Conservation (phyloP, 2,888 invertebrate genomes). For the Cataglyphis cursor region DNA sequence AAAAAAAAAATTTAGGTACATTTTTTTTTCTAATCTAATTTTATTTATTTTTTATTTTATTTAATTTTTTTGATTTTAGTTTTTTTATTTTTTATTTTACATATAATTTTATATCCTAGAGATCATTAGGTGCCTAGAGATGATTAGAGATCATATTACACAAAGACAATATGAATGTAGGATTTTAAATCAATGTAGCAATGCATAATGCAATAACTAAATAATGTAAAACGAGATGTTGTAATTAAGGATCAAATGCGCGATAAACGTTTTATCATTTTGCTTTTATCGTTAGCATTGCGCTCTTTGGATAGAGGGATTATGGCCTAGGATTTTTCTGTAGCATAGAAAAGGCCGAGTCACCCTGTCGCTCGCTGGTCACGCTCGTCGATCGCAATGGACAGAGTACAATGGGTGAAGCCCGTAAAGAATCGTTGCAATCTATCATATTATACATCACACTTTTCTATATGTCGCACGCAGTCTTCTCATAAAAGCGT, state of each 20-base stretch:
- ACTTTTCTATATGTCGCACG: conserved; percentile 62
- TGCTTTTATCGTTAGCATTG: background rate
- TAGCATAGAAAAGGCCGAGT: conserved; percentile 60
- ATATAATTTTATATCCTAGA: background rate
- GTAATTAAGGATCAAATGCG: conserved; percentile 12
- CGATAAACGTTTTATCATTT: conserved; percentile 7
- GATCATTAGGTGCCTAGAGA: background rate
- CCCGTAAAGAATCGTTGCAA: conserved; percentile 71
- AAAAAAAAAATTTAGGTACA: background rate
- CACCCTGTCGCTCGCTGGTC: conserved; percentile 66
- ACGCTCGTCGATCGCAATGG: conserved; percentile 73
- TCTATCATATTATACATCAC: conserved; percentile 68
- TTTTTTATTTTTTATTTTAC: background rate
- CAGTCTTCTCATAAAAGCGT: conserved; percentile 59
- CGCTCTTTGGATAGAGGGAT: conserved; percentile 14
- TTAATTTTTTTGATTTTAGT: background rate
- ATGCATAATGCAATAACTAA: background rate
- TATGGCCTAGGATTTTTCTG: conserved; percentile 29
- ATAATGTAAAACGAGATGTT: background rate
- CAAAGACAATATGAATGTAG: background rate
- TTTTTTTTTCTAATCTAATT: background rate
- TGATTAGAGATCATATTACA: background rate
- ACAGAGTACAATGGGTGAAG: conserved; percentile 65
- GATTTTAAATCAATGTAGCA: background rate
- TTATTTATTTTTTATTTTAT: too few species aligned